Conservation (phyloP, 2,888 invertebrate species). For the Cosmia trapezina region DNA sequence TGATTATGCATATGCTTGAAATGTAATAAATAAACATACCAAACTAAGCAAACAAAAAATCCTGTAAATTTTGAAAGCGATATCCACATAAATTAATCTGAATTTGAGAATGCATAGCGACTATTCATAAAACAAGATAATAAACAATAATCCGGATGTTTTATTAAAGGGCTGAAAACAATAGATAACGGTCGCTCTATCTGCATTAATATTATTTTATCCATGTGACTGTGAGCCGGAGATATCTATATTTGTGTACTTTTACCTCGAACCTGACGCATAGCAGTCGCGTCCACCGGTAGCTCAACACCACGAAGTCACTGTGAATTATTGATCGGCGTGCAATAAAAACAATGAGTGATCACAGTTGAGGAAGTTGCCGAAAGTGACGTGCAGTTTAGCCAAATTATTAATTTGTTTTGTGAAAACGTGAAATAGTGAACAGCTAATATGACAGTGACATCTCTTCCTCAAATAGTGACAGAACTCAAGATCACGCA, state of each 20-base stretch:
- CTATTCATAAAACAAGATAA: slow-evolving; percentile 34
- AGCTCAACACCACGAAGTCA: slow-evolving; percentile 35
- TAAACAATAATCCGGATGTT: slow-evolving; percentile 57
- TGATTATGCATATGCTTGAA: too few species aligned
- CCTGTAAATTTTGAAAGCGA: neutral
- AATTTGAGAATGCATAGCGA: slow-evolving; percentile 4
- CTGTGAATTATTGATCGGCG: slow-evolving; percentile 43
- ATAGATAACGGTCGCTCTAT: slow-evolving; percentile 58
- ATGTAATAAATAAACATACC: neutral
- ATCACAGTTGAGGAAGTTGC: slow-evolving; percentile 50
- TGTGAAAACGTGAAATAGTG: slow-evolving; percentile 27
- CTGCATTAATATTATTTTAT: slow-evolving; percentile 64
- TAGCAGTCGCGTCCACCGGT: slow-evolving; percentile 69
- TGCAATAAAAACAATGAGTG: slow-evolving; percentile 32
- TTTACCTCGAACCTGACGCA: slow-evolving; percentile 64
- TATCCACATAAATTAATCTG: slow-evolving; percentile 19
- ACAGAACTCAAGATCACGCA: slow-evolving; percentile 64
- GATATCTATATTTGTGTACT: slow-evolving; percentile 66
- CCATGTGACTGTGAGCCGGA: slow-evolving; percentile 50
- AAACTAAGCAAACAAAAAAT: neutral
- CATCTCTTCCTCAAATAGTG: slow-evolving; percentile 50
- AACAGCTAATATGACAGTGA: slow-evolving; percentile 55
- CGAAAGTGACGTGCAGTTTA: slow-evolving; percentile 54
- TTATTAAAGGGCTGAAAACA: slow-evolving; percentile 49
- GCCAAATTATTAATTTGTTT: neutral